Evolutionary conservation across 1,140 invertebrate species (phyloP), one percentile per base, ranked within the genome.

Genomic region (Leptoteleia sp.): DNA sequence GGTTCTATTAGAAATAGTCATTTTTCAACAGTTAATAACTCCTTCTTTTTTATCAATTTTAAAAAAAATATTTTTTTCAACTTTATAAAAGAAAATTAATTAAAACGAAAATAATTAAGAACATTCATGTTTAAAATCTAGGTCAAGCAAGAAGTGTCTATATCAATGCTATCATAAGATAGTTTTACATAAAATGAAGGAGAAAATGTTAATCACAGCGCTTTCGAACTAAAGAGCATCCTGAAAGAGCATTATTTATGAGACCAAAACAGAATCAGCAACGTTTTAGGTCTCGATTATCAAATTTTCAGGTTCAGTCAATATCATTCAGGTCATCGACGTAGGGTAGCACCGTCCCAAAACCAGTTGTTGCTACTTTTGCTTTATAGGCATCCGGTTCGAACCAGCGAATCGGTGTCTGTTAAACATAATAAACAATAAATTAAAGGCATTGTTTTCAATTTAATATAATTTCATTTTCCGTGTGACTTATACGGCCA

Each of bases 331-430:
- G 78, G 15, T 80, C 76, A 65, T 87, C 88, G 38, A 82, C 80
- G 19, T 82, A 80, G 37, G 87, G 81, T 59, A 89, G 80, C 71
- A 90, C 83, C 47, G 85, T 84, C 37, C 87, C 81, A 73, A 86
- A 77, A 71, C 84, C 88, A 80, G 84, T 83, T 43, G 87, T 83
- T 62, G 84, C 87, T 83, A 89, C 79, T 81, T 88, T 89, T 80
- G 85, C 80, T 86, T 88, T 88, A 79, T 89, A 88, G 54, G 85
- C 76, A 73, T 89, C 89, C 86, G 89, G 88, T 89, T 90, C 89
- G 88, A 90, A 89, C 87, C 87, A 90, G 88, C 85, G 84, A 89
- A 89, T 89, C 87, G 89, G 88, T 85, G 83, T 82, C 89, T 90
- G 82, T 77, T 43, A 55, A 85, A 29, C 27, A 29, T 29, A 29